Conservation (phyloP, 2,888 invertebrate genomes). For the Noctua pronuba region DNA sequence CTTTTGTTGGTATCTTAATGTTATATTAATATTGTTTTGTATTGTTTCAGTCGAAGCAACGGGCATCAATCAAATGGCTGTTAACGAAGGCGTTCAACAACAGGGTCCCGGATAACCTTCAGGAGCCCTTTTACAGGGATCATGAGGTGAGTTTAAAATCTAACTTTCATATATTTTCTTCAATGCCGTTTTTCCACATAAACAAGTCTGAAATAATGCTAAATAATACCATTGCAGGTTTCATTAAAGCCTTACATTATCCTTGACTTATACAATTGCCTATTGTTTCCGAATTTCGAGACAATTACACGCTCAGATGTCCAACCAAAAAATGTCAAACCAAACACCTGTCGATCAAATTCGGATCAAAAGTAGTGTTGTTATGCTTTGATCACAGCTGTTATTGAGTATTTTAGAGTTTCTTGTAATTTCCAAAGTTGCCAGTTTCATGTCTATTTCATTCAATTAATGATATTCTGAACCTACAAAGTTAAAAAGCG, state of each 20-base stretch:
- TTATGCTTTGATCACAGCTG: neutral
- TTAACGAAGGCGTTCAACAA: conserved; percentile 98
- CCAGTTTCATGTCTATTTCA: neutral
- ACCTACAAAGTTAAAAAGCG: neutral
- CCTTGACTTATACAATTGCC: conserved; percentile 46
- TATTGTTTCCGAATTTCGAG: conserved; percentile 40
- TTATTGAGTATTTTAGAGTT: neutral
- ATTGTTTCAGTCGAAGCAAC: conserved; percentile 97
- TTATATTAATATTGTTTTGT: conserved; percentile 29
- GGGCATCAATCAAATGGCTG: conserved; percentile 99
- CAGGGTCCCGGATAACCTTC: conserved; percentile 97
- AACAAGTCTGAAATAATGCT: conserved; percentile 12
- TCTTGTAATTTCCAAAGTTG: neutral
- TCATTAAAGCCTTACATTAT: conserved; percentile 26
- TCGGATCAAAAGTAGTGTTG: conserved; percentile 8
- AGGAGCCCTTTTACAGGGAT: conserved; percentile 98
- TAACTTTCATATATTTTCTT: conserved; percentile 5
- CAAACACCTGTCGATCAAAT: conserved; percentile 34
- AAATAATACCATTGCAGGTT: conserved; percentile 16
- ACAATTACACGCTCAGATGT: conserved; percentile 47
- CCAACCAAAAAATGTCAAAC: conserved; percentile 32
- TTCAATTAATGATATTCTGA: neutral
- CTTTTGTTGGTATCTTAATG: neutral
- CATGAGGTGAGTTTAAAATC: conserved; percentile 93
- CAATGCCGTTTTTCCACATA: conserved; percentile 8